Conservation (phyloP, 1,140 invertebrate species). For the Himalopsyche phryganea region DNA sequence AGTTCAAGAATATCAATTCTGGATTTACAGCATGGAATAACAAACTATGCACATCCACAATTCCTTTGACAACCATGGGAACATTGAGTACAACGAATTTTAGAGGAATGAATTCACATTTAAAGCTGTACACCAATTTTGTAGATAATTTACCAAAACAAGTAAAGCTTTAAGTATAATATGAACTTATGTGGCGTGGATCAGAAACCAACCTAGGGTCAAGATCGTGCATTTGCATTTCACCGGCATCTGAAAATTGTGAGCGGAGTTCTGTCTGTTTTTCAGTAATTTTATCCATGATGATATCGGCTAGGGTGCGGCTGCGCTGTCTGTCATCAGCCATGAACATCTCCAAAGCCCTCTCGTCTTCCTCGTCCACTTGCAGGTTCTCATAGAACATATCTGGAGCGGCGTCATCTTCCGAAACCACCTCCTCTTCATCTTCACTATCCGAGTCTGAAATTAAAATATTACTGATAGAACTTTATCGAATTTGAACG, state of each 20-base stretch:
- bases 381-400: constrained; percentile 66
- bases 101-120: no score
- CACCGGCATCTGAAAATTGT: constrained; percentile 76
- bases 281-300: constrained; percentile 89
- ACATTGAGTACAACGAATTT: no score
- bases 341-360: constrained; percentile 80
- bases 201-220: constrained; percentile 57
- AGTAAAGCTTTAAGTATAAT: no score
- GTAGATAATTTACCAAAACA: no score
- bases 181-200: no score
- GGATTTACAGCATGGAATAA: no score
- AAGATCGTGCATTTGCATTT: constrained; percentile 71
- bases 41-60: no score
- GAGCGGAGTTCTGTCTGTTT: constrained; percentile 87
- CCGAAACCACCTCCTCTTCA: constrained; percentile 53
- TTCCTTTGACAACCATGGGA: no score
- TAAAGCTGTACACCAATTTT: no score
- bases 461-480: background rate
- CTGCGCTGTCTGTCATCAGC: constrained; percentile 52
- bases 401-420: constrained; percentile 55
- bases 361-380: constrained; percentile 84
- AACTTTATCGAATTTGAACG: background rate
- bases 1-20: no score
- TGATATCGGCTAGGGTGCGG: constrained; percentile 82
- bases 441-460: constrained; percentile 36